A percentile compares a stretch with the other conserved stretches of the same genome.
Conservation (phyloP, 2,113 vertebrate species). For the Ammodramus savannarum region DNA sequence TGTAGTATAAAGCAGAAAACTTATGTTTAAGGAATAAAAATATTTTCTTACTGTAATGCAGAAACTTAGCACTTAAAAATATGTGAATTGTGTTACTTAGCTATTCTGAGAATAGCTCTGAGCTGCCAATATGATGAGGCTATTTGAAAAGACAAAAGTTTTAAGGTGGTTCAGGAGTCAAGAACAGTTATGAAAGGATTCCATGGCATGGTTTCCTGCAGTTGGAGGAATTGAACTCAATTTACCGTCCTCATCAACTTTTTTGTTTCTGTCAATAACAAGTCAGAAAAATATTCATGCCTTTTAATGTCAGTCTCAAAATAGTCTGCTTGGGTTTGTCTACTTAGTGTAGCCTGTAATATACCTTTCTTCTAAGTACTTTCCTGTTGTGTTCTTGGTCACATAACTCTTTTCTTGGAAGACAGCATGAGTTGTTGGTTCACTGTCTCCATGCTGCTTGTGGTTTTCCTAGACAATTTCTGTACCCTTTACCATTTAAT, state of each 20-base stretch:
- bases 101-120: not conserved
- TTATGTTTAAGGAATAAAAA: not conserved
- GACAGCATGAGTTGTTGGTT: not conserved
- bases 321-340: not conserved
- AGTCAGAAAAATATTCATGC: not conserved
- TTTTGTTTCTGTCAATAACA: not conserved
- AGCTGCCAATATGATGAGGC: not conserved
- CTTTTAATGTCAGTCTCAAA: not conserved
- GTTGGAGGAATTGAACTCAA: not conserved
- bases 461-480: not conserved
- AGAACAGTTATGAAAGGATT: not conserved
- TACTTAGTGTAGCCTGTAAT: not conserved
- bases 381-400: not conserved
- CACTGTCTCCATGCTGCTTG: not conserved
- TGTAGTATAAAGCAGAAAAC: not conserved
- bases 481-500: not conserved
- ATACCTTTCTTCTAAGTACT: not conserved
- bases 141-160: not conserved
- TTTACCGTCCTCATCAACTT: not conserved
- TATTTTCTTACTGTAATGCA: not conserved
- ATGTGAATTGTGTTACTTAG: not conserved
- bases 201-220: fast-evolving
- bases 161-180: not conserved
- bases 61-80: not conserved
- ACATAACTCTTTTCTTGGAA: not conserved